Base-by-base conservation (phyloP, 2,888 invertebrate genomes). In the Drosophila diplacantha region DNA sequence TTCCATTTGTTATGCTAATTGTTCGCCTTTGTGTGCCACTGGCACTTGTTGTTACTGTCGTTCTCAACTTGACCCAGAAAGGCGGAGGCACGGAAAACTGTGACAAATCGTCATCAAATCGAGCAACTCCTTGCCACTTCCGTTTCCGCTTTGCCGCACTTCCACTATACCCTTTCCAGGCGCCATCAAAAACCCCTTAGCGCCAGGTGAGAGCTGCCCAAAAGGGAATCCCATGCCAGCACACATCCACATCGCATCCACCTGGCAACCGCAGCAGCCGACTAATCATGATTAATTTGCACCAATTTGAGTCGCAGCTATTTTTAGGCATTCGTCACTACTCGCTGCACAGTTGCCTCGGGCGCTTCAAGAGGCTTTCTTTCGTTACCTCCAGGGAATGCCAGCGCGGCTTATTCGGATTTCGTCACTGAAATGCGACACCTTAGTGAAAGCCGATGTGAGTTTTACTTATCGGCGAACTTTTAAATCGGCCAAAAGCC, bases 211-310 rank as follows among this genome's bases (percentile, higher is more conserved):
- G 24, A n/a, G 41, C 9, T 3, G 9, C 24, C 31, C 53, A 26
- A 32, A 51, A 44, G 54, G 32, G 37, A 35, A 26, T 41, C 31
- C 39, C 54, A 9, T 35, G 34, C 35, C 46, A 8, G 22, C 54
- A 16, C 37, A 37, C 68, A 55, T 51, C 29, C 32, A 49, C 32
- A 49, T 20, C 46, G 39, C 29, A 41, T 47, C 58, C 57, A 61
- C 60, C 46, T 71, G 65, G 37, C 60, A 73, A 37, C 53, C 37
- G 35, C 50, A 50, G 14, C 44, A 34, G 53, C 46, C 46, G 46
- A 59, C 71, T 81, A 79, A 79, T 81, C 81, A 79, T 79, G 81
- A 79, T 79, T 81, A 79, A 79, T 81, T 79, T 81, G 80, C 79
- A 68, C 76, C 81, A 78, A 78, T 78, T 78, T 81, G 66, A 49